Evolutionary conservation across 2,888 invertebrate genomes (phyloP).

Genomic region (Archips crataeganus): DNA sequence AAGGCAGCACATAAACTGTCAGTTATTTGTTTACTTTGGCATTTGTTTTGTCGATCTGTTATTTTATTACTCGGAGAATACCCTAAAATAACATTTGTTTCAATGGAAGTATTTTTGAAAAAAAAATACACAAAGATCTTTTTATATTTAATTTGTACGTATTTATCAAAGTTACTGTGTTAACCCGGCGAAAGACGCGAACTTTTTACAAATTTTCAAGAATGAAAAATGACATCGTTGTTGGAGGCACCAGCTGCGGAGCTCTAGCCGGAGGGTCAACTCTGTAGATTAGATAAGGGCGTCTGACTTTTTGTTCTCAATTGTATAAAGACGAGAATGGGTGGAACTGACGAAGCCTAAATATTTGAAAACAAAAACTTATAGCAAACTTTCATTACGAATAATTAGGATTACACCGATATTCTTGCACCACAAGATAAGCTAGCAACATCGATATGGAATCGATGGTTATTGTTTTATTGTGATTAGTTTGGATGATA

Average conservation of each 20-base stretch:
- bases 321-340: conserved; percentile 55
- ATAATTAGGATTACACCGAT: not conserved
- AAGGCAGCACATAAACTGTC: conserved; percentile 14
- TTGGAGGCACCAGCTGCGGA: conserved; percentile 48
- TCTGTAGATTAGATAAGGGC: conserved; percentile 48
- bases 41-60: conserved; percentile 4
- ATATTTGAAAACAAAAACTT: conserved; percentile 19
- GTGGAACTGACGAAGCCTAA: conserved; percentile 26
- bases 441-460: not conserved
- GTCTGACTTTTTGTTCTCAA: conserved; percentile 54
- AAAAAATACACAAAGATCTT: not conserved
- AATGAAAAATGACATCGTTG: conserved; percentile 43
- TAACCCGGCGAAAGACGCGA: conserved; percentile 22
- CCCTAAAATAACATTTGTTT: not conserved
- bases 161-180: conserved; percentile 33
- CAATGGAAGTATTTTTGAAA: not conserved
- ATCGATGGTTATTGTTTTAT: too few species aligned
- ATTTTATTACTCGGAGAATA: not conserved
- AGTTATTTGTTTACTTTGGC: conserved; percentile 19
- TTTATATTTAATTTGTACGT: conserved; percentile 25
- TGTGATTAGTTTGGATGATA: too few species aligned
- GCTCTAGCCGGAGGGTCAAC: conserved; percentile 44
- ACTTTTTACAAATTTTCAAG: conserved; percentile 44
- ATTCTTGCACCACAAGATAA: not conserved
- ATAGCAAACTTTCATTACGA: not conserved